These are phyloP conservation scores for Mongoloraphidia duomilia DNA, from an alignment of 2,888 invertebrate genomes.

Conservation along the genomic window DNA sequence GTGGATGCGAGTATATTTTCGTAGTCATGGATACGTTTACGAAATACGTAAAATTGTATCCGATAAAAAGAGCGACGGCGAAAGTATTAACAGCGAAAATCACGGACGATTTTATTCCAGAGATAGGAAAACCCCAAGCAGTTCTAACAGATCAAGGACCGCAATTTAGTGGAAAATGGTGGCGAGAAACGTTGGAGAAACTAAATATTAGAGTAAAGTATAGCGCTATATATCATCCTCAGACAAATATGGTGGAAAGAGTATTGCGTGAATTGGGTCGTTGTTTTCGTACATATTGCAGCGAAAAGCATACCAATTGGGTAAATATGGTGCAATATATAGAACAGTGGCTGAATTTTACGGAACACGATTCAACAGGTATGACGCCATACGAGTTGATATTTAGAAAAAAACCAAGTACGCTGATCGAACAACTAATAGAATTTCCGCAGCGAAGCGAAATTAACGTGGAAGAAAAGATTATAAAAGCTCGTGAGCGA, in stretches of 20 bases:
- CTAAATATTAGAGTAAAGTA: slow-evolving; percentile 6
- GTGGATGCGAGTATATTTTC: slow-evolving; percentile 13
- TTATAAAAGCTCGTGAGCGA: background rate
- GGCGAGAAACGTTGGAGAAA: slow-evolving; percentile 5
- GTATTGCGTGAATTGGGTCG: slow-evolving; percentile 15
- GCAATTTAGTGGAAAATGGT: slow-evolving; percentile 13
- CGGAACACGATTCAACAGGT: slow-evolving; percentile 12
- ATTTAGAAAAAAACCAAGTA: background rate
- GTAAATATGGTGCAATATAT: slow-evolving; percentile 6
- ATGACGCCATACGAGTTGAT: slow-evolving; percentile 10
- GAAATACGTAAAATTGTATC: slow-evolving; percentile 16
- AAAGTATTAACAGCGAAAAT: slow-evolving; percentile 7
- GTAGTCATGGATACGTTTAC: slow-evolving; percentile 16
- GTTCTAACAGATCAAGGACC: slow-evolving; percentile 14
- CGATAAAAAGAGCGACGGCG: slow-evolving; percentile 13
- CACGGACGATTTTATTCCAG: slow-evolving; percentile 9
- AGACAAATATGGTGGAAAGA: slow-evolving; percentile 15
- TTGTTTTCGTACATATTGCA: no score
- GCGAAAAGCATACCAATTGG: no score
- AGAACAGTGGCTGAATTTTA: slow-evolving; percentile 7
- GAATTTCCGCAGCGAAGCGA: background rate
- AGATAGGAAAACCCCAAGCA: slow-evolving; percentile 1
- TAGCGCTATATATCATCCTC: slow-evolving; percentile 14
- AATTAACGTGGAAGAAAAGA: background rate
- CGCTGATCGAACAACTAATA: no score